phyloP scores from a whole-genome alignment of 1,140 invertebrate species.

The Drosophila sechellia region DNA sequence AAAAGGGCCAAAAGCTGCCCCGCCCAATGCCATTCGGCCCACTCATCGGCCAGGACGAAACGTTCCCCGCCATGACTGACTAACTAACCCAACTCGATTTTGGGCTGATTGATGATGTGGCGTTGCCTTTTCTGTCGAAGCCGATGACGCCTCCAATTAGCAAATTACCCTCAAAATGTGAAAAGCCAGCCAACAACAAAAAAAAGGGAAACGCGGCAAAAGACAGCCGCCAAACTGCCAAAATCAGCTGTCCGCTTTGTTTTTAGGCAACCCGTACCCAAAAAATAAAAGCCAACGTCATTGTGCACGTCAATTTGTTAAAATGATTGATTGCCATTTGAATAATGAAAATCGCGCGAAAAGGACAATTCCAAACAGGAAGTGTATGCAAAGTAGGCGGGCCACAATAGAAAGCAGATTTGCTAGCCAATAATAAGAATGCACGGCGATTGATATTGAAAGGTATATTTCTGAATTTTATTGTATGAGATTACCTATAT shows the following conservation, averaged over 20 bases:
- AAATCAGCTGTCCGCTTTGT: conserved; percentile 80
- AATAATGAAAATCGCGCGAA: conserved; percentile 76
- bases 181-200: conserved; percentile 41
- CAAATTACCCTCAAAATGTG: conserved; percentile 73
- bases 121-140: conserved; percentile 50
- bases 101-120: conserved; percentile 70
- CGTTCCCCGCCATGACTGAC: conserved; percentile 29
- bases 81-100: conserved; percentile 69
- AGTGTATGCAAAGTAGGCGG: conserved; percentile 17
- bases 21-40: background rate
- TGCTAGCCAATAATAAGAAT: conserved; percentile 4
- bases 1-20: conserved; percentile 26
- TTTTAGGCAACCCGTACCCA: conserved; percentile 55
- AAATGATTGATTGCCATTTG: conserved; percentile 82
- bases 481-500: too few species aligned
- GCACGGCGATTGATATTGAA: background rate
- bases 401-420: conserved; percentile 4
- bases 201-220: conserved; percentile 39
- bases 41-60: background rate
- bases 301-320: conserved; percentile 82
- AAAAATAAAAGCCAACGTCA: conserved; percentile 73
- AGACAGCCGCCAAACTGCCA: conserved; percentile 69
- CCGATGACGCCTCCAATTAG: conserved; percentile 81
- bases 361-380: conserved; percentile 57
- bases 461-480: background rate